phyloP scores from a whole-genome alignment of 2,888 invertebrate genomes.

The Andrena minutula region DNA sequence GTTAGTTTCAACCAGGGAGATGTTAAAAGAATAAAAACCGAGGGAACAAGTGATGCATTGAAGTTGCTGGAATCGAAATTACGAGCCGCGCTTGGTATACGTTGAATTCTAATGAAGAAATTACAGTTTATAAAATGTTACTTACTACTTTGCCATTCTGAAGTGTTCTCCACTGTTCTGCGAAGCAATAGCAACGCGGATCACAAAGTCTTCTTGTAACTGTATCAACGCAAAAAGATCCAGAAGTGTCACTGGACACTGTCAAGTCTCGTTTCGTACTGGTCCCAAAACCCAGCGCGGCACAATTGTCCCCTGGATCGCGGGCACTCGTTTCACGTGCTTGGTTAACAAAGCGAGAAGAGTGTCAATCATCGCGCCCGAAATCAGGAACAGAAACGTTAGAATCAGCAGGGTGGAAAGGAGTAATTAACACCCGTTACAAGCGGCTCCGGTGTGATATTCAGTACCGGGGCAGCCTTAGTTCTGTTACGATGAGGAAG shows the following conservation, averaged over 20 bases:
- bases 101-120: not conserved
- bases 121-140: not conserved
- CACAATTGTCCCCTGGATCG: conserved; percentile 30
- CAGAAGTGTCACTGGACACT: not conserved
- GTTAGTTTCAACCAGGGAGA: conserved; percentile 2
- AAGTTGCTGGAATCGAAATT: conserved; percentile 1
- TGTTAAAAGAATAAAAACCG: conserved; percentile 13
- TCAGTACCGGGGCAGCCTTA: conserved; percentile 41
- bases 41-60: not conserved
- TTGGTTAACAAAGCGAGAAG: conserved; percentile 72
- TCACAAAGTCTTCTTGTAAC: not conserved
- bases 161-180: not conserved
- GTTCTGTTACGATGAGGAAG: conserved; percentile 48
- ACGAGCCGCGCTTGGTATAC: not conserved
- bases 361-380: conserved; percentile 22
- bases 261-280: conserved; percentile 24
- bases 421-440: conserved; percentile 66
- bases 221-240: not conserved
- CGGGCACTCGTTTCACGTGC: conserved; percentile 54
- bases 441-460: conserved; percentile 1
- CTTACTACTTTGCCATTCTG: conserved; percentile 10
- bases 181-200: not conserved
- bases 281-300: conserved; percentile 21
- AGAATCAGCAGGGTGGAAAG: conserved; percentile 58
- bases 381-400: conserved; percentile 30